Percentiles rank a stretch among this genome's conserved stretches.
Evolutionary conservation across 2,888 invertebrate genomes (phyloP).

Genomic region (Eristalis arbustorum): DNA sequence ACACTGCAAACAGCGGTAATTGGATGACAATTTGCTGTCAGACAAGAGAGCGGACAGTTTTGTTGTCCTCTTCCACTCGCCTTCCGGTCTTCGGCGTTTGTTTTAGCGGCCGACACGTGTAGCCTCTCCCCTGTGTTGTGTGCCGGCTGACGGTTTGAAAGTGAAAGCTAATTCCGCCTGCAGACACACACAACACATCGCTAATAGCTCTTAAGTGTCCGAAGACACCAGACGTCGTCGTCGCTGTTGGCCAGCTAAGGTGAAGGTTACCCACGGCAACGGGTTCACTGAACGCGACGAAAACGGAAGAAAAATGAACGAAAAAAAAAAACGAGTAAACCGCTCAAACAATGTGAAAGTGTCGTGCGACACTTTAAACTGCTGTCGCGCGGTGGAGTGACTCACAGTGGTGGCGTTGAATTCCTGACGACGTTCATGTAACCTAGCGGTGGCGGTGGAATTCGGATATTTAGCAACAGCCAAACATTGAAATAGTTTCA

Average conservation of each 20-base stretch:
- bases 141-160: slow-evolving; percentile 26
- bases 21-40: slow-evolving; percentile 57
- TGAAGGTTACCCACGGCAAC: slow-evolving; percentile 50
- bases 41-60: not conserved
- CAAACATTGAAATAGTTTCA: slow-evolving; percentile 47
- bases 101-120: slow-evolving; percentile 32
- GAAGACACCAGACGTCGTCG: slow-evolving; percentile 7
- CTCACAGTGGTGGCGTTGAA: slow-evolving; percentile 48
- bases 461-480: not conserved
- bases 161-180: slow-evolving; percentile 54
- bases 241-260: slow-evolving; percentile 45
- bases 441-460: slow-evolving; percentile 2
- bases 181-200: slow-evolving; percentile 7
- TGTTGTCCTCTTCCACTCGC: slow-evolving; percentile 1
- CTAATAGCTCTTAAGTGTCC: not conserved
- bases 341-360: slow-evolving; percentile 58
- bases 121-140: not conserved
- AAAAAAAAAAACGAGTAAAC: slow-evolving; percentile 34
- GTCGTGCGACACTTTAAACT: slow-evolving; percentile 61
- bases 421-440: slow-evolving; percentile 42
- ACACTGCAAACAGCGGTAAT: slow-evolving; percentile 43
- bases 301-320: not conserved
- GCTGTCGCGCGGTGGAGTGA: slow-evolving; percentile 32
- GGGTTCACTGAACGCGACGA: slow-evolving; percentile 51
- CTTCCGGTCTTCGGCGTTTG: not conserved